Evolutionary conservation across 1,140 invertebrate species (phyloP).

Genomic region (Aricia agestis): DNA sequence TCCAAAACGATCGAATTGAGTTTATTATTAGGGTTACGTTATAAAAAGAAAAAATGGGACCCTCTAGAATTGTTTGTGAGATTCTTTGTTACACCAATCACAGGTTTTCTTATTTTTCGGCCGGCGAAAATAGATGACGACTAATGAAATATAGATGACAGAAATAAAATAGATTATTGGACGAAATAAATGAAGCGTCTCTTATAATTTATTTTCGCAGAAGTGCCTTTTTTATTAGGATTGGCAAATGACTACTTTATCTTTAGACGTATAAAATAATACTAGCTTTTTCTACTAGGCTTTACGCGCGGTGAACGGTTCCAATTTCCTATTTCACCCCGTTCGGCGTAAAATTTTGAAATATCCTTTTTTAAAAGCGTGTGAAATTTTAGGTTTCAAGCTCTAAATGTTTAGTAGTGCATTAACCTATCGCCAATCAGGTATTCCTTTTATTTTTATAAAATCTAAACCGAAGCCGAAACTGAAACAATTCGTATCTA

Average conservation of each 20-base stretch:
- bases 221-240: not conserved
- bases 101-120: not conserved
- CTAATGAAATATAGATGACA: not conserved
- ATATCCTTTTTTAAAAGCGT: too few relatives aligned
- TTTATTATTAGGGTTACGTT: constrained; percentile 1
- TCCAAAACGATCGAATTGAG: not conserved
- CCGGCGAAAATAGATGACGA: not conserved
- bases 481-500: too few relatives aligned
- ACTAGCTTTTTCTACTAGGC: too few relatives aligned
- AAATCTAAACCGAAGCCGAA: too few relatives aligned
- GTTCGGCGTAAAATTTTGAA: too few relatives aligned
- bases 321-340: too few relatives aligned
- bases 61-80: not conserved
- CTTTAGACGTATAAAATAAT: not conserved
- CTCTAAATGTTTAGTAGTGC: too few relatives aligned
- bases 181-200: not conserved
- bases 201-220: not conserved
- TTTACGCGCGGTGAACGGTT: too few relatives aligned
- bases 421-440: too few relatives aligned
- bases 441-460: too few relatives aligned
- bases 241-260: not conserved
- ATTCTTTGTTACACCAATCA: not conserved
- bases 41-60: not conserved
- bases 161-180: not conserved
- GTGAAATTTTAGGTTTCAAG: too few relatives aligned